Evolutionary conservation across 2,113 vertebrate genomes (phyloP).

Genomic region (Prionailurus bengalensis): DNA sequence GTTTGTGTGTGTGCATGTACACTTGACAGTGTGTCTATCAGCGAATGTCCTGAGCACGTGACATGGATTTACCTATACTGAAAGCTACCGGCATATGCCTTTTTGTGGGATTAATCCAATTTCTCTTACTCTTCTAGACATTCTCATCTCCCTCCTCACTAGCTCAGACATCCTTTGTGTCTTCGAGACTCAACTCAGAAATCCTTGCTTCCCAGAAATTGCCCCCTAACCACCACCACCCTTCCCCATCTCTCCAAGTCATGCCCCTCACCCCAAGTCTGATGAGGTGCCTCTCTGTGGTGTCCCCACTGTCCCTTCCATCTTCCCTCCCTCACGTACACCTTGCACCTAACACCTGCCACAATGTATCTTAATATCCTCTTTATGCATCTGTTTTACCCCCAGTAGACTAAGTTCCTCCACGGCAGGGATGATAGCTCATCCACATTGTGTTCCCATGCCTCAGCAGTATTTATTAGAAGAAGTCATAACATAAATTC

Average conservation of each 20-base stretch:
- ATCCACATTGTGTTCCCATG: background rate
- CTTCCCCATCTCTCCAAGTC: background rate
- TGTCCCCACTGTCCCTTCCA: background rate
- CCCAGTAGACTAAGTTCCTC: background rate
- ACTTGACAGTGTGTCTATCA: background rate
- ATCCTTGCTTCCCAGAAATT: background rate
- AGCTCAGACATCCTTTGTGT: background rate
- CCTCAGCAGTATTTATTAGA: background rate
- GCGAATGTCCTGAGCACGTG: background rate
- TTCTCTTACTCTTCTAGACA: slow-evolving; percentile 7
- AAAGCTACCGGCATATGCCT: background rate
- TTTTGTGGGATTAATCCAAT: background rate
- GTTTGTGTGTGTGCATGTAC: background rate
- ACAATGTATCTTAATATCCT: background rate
- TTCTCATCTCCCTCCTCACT: background rate
- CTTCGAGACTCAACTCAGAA: background rate
- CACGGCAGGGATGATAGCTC: background rate
- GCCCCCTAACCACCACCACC: background rate
- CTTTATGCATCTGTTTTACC: background rate
- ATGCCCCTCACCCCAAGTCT: background rate
- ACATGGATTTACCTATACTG: background rate
- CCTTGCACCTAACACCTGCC: background rate
- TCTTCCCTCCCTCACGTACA: too few relatives aligned
- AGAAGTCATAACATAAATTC: slow-evolving; percentile 25
- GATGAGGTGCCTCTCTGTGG: background rate